Percentiles rank a stretch among this genome's conserved stretches.
Evolutionary conservation across 64 coral and sea anemone genomes (phyloP).

Genomic region (Trachythela sp.): DNA sequence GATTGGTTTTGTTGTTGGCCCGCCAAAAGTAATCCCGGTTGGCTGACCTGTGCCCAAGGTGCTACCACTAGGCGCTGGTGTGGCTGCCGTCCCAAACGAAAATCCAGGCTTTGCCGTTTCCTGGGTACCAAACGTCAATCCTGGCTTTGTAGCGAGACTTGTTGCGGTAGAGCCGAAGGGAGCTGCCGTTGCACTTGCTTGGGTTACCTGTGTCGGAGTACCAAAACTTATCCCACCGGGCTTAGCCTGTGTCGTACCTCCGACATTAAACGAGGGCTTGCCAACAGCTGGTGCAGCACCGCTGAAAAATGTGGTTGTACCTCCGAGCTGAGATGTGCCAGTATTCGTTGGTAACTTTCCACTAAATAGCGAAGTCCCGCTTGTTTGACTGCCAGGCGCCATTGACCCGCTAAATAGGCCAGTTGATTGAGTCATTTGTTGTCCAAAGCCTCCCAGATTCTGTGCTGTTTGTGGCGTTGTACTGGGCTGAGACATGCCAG

Average conservation of each 20-base stretch:
- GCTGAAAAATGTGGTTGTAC: not conserved
- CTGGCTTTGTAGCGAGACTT: not conserved
- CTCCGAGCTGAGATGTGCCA: not conserved
- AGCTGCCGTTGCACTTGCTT: not conserved
- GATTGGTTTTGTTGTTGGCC: not conserved
- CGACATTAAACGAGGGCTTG: not conserved
- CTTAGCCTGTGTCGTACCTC: not conserved
- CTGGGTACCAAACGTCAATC: not conserved
- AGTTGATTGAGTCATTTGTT: not conserved
- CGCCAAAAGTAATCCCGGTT: not conserved
- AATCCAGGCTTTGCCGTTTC: slow-evolving; percentile 32
- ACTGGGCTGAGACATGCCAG: too few species aligned
- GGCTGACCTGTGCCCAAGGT: not conserved
- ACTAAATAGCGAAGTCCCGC: not conserved
- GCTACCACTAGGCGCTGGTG: slow-evolving; percentile 1
- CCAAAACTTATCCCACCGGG: not conserved
- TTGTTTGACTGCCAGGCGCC: not conserved
- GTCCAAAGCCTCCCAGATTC: not conserved
- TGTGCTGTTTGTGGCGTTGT: not conserved
- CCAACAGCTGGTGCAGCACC: not conserved
- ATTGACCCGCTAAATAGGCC: not conserved
- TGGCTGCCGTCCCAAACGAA: slow-evolving; percentile 27
- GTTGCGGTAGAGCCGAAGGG: not conserved
- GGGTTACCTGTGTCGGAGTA: not conserved
- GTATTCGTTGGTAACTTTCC: too few species aligned